These are phyloP conservation scores for Antechinus stuartii DNA, from an alignment of 2,113 vertebrate genomes.

Conservation along the genomic window DNA sequence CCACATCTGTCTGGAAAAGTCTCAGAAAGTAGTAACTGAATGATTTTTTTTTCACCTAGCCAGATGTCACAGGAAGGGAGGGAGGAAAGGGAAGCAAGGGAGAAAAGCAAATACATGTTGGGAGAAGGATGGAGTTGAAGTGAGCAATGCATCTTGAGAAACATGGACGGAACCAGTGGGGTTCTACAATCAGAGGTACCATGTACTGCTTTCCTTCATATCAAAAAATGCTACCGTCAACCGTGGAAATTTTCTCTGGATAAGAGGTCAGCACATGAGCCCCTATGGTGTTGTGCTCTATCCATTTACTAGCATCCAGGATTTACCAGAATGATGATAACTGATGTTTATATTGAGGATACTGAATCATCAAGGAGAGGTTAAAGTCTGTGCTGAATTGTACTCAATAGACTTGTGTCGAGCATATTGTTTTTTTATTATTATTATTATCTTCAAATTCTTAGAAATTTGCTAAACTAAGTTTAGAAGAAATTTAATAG, in stretches of 20 bases:
- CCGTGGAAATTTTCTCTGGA: neutral
- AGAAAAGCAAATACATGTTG: neutral
- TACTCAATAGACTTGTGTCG: neutral
- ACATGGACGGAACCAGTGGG: neutral
- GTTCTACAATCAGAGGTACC: neutral
- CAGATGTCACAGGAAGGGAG: neutral
- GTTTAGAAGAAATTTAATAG: neutral
- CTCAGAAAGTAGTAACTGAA: neutral
- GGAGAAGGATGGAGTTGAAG: neutral
- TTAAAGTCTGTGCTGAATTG: neutral
- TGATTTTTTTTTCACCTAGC: neutral
- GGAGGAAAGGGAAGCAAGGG: neutral
- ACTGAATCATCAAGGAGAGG: neutral
- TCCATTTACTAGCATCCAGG: neutral
- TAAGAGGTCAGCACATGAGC: neutral
- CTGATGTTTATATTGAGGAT: neutral
- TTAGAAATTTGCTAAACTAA: neutral
- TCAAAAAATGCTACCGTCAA: neutral
- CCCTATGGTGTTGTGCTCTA: neutral
- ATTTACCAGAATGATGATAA: neutral
- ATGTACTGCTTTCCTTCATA: neutral
- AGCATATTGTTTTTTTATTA: neutral
- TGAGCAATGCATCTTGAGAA: neutral
- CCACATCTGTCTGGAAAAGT: neutral
- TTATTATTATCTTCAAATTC: neutral